Conservation (phyloP, 2,113 vertebrate genomes). For the Odobenus rosmarus region DNA sequence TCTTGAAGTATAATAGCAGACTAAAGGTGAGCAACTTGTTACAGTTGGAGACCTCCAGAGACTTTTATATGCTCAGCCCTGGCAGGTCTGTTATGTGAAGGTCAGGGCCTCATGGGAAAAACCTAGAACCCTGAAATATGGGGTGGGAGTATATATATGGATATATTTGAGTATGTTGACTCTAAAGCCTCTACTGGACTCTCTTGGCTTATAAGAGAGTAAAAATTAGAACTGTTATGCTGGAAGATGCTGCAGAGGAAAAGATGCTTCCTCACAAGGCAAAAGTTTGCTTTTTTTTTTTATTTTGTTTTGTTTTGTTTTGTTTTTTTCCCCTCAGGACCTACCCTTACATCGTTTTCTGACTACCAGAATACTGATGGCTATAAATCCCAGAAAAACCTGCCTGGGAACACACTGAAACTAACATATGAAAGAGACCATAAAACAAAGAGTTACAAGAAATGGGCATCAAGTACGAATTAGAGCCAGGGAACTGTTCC, state of each 20-base stretch:
- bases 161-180: not conserved
- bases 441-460: not conserved
- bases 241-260: not conserved
- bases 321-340: not conserved
- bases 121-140: not conserved
- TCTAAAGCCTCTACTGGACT: fast-evolving
- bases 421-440: not conserved
- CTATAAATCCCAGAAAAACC: not conserved
- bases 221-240: not conserved
- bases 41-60: not conserved
- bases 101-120: not conserved
- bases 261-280: not conserved
- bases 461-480: not conserved
- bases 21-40: not conserved
- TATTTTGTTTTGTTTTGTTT: not conserved
- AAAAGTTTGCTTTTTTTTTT: no score
- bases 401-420: not conserved
- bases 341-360: not conserved
- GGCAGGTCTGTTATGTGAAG: not conserved
- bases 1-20: not conserved
- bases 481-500: not conserved
- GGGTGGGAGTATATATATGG: fast-evolving
- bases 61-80: not conserved
- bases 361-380: not conserved
- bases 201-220: not conserved